Evolutionary conservation across 2,888 invertebrate species (phyloP).

Genomic region (Amphipoea lucens): DNA sequence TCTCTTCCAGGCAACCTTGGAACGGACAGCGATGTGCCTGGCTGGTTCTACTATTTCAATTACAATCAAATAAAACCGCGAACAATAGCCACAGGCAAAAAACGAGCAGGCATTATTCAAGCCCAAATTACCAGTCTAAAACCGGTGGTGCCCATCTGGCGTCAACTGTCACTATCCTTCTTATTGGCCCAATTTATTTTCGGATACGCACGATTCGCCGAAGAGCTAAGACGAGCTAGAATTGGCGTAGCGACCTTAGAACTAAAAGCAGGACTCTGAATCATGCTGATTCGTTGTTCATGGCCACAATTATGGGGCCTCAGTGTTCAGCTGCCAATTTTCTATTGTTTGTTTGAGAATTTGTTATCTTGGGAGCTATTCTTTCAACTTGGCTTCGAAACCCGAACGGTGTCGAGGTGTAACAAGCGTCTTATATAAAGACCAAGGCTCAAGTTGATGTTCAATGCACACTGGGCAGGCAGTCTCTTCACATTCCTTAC

Average conservation of each 20-base stretch:
- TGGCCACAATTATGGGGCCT: conserved; percentile 55
- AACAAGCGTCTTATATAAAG: background rate
- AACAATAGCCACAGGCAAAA: conserved; percentile 28
- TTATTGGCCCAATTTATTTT: conserved; percentile 67
- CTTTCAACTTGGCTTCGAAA: background rate
- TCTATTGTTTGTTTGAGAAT: conserved; percentile 49
- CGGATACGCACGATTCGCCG: conserved; percentile 62
- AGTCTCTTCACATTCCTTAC: background rate
- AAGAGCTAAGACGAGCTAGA: conserved; percentile 66
- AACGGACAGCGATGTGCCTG: background rate
- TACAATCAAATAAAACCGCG: conserved; percentile 2
- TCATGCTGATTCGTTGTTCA: conserved; percentile 59
- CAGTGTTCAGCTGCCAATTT: conserved; percentile 57
- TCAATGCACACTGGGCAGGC: background rate
- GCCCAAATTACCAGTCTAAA: conserved; percentile 60
- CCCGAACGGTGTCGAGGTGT: background rate
- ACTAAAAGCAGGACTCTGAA: conserved; percentile 66
- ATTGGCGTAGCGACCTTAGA: conserved; percentile 65
- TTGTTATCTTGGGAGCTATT: conserved; percentile 18
- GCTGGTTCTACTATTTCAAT: background rate
- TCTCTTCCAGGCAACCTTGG: background rate
- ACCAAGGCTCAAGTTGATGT: background rate
- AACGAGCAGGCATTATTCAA: conserved; percentile 40
- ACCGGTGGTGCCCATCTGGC: conserved; percentile 59
- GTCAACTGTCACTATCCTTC: conserved; percentile 62